Evolutionary conservation across 2,797 vertebrate species (phyloP).

Genomic region (Synaphobranchus kaupii): DNA sequence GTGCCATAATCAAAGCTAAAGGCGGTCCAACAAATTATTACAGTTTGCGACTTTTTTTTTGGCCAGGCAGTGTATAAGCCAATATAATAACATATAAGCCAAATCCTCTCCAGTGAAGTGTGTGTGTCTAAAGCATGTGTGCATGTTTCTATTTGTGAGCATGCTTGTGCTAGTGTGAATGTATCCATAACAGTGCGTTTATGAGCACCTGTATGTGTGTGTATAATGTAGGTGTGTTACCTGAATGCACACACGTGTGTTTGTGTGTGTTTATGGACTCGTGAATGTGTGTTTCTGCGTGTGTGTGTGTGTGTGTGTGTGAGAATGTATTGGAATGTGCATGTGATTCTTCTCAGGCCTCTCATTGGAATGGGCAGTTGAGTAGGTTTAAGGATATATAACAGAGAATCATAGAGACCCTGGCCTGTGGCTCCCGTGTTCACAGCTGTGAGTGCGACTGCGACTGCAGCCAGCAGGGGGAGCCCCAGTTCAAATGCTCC

Average conservation of each 20-base stretch:
- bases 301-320: not conserved
- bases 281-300: not conserved
- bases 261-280: not conserved
- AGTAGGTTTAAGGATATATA: not conserved
- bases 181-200: not conserved
- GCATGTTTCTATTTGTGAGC: too few species aligned
- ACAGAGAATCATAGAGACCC: too few species aligned
- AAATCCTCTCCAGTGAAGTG: too few species aligned
- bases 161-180: not conserved
- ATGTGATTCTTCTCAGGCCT: not conserved
- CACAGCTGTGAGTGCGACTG: not conserved
- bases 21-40: too few species aligned
- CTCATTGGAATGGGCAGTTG: not conserved
- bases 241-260: not conserved
- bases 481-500: conserved; percentile 64
- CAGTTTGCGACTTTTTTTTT: too few species aligned
- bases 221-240: not conserved
- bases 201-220: not conserved
- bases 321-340: not conserved
- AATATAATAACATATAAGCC: too few species aligned
- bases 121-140: not conserved
- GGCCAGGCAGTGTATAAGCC: too few species aligned
- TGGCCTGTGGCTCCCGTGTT: too few species aligned
- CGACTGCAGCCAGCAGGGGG: not conserved
- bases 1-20: too few species aligned